phyloP scores from a whole-genome alignment of 2,888 invertebrate genomes.

The Sminthurides aquaticus region DNA sequence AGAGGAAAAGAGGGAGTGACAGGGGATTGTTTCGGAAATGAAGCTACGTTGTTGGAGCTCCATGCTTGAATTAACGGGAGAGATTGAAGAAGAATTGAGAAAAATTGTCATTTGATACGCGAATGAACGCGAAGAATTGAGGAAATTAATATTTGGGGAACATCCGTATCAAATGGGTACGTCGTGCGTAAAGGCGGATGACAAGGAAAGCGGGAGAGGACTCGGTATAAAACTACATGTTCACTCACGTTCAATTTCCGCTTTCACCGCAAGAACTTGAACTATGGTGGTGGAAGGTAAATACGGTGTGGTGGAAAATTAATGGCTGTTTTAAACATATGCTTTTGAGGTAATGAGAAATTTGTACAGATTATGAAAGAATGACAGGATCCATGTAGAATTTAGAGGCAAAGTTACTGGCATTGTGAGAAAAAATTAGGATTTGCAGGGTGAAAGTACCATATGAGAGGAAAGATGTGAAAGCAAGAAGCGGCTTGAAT shows the following conservation, averaged over 20 bases:
- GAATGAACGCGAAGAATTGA: constrained; percentile 1
- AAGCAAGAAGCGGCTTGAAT: too few species aligned
- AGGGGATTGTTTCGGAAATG: constrained; percentile 1
- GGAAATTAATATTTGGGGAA: constrained; percentile 8
- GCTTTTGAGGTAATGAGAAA: too few species aligned
- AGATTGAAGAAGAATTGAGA: neutral
- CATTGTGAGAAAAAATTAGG: too few species aligned
- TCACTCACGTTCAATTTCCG: neutral
- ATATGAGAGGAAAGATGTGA: too few species aligned
- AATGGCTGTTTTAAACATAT: too few species aligned
- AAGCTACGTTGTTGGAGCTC: neutral
- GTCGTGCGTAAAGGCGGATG: too few species aligned
- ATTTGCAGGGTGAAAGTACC: too few species aligned
- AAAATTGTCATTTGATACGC: neutral
- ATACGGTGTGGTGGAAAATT: too few species aligned
- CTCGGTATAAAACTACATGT: too few species aligned
- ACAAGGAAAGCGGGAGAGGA: neutral
- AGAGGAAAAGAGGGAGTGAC: neutral
- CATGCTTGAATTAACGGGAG: neutral
- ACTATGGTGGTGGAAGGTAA: neutral
- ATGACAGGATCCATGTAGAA: too few species aligned
- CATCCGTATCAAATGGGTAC: neutral
- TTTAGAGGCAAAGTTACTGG: too few species aligned
- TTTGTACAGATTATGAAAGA: too few species aligned
- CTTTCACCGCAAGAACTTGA: neutral